Base-by-base conservation (phyloP, 1,140 invertebrate genomes). In the Sinonovacula constricta region DNA sequence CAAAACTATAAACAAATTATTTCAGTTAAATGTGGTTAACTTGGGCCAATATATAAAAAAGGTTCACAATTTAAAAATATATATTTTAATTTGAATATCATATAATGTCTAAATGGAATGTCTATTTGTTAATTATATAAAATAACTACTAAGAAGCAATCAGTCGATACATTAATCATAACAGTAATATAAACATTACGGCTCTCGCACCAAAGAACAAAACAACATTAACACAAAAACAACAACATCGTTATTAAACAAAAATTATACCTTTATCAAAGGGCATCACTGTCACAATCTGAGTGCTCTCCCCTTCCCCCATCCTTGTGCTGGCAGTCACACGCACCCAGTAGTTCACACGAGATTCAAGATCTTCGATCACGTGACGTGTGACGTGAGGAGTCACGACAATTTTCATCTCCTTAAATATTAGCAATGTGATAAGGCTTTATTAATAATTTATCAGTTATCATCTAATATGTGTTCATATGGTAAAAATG, bases 271-370 rank as follows among this genome's bases (percentile, higher is more conserved):
- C 89, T 81, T 79, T 80, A 33, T 70, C 74, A 15, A 81, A 71
- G 7, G 86, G 83, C 18, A 82, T 67, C 1, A 83, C 83, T 0
- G 59, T 77, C 22, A 83, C 84, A 24, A 83, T 74, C 26, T 80
- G 80, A 0, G 88, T 89, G 63, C 70, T 82, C 28, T 93, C 93
- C 2, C 93, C 93, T 53, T 94, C 93, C 91, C 94, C 94, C 72
- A 94, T 92, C 30, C 79, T 79, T 7, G 90, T 91, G 33, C 80
- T 86, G 14, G 87, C 85, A 3, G 87, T 83, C 7, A 90, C 87
- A 26, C 87, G 81, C 30, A 92, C 89, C 81, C 93, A 93, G 78
- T 94, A 94, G n/a, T 92, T 92, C 81, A 93, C 91, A 60, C 92
- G 90, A 67, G 89, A 85, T 77, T 92, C 92, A 66, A 94, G 88